These are phyloP conservation scores for Rhinolophus sinicus DNA, from an alignment of 2,113 vertebrate genomes.

Conservation along the genomic window DNA sequence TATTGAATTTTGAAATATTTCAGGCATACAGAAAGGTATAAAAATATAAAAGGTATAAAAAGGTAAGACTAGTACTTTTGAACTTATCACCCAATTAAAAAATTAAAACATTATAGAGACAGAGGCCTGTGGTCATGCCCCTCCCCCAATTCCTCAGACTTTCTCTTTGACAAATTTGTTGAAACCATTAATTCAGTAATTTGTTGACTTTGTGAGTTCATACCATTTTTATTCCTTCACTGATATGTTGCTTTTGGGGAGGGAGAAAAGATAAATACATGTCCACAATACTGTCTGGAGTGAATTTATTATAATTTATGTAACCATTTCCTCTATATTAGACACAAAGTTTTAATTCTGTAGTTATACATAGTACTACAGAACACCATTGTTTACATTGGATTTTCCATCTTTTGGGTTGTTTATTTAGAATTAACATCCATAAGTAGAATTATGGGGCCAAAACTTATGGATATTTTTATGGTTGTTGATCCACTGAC, in stretches of 20 bases:
- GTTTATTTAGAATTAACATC: slow-evolving; percentile 7
- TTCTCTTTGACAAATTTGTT: background rate
- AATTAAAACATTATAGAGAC: background rate
- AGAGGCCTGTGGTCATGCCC: background rate
- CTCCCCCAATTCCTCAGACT: background rate
- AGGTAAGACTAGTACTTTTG: background rate
- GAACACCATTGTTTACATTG: background rate
- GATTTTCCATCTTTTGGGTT: background rate
- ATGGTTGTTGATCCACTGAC: background rate
- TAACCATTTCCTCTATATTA: background rate
- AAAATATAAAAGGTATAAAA: background rate
- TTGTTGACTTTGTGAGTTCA: background rate
- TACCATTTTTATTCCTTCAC: background rate
- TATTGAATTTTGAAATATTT: slow-evolving; percentile 14
- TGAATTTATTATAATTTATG: background rate
- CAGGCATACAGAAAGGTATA: background rate
- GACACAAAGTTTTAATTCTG: background rate
- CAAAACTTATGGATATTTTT: background rate
- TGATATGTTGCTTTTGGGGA: background rate
- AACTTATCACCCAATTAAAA: background rate
- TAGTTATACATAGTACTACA: background rate
- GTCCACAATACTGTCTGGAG: background rate
- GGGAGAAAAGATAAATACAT: background rate
- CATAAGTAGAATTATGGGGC: background rate
- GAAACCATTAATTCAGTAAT: background rate